A percentile compares a stretch with the other conserved stretches of the same genome.
These are phyloP conservation scores for Vespertilio murinus DNA, from an alignment of 2,797 vertebrate genomes.

Conservation along the genomic window DNA sequence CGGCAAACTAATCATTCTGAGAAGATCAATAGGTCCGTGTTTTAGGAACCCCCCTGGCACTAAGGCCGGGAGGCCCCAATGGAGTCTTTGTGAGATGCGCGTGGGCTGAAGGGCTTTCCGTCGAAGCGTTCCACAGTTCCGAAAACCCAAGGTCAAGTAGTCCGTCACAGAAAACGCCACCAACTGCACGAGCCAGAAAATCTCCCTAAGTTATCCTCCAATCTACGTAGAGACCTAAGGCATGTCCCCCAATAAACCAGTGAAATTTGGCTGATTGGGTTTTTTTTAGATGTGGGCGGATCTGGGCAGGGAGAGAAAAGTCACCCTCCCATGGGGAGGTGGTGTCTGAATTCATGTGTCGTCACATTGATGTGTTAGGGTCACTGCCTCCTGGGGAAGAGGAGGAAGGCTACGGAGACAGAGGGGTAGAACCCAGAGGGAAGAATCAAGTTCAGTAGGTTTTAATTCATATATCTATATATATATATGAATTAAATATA, in stretches of 20 bases:
- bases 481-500: no score
- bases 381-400: background rate
- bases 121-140: background rate
- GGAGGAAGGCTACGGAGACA: background rate
- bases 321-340: background rate
- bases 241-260: background rate
- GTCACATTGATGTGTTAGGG: background rate
- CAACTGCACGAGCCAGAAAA: background rate
- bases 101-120: background rate
- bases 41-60: background rate
- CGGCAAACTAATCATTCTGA: background rate
- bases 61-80: background rate
- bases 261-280: background rate
- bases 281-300: background rate
- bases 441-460: background rate
- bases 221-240: background rate
- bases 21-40: background rate
- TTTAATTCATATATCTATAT: no score
- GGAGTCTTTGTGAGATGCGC: background rate
- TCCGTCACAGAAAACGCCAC: background rate
- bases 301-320: background rate
- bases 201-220: background rate
- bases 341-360: background rate
- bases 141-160: slow-evolving; percentile 1
- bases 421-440: background rate